A percentile compares a stretch with the other conserved stretches of the same genome.
Conservation (phyloP, 2,113 vertebrate species). For the Paramisgurnus dabryanus region DNA sequence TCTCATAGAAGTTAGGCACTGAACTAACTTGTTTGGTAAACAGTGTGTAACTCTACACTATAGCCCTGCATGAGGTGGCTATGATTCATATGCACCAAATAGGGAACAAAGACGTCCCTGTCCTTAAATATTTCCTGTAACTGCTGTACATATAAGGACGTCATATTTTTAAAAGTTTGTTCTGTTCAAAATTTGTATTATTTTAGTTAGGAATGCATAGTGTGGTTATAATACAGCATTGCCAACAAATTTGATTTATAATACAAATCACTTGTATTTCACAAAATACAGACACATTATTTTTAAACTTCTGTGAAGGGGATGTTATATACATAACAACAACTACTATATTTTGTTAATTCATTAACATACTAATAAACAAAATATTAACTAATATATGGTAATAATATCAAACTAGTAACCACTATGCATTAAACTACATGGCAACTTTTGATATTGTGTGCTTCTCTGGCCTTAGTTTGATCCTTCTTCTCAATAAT, state of each 20-base stretch:
- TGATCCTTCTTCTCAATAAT: not conserved
- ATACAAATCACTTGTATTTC: no score
- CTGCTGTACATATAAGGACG: not conserved
- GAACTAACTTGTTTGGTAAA: not conserved
- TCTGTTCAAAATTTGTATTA: no score
- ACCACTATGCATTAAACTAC: not conserved
- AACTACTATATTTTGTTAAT: not conserved
- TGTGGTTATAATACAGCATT: no score
- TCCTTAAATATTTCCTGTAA: not conserved
- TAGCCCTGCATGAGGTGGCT: not conserved
- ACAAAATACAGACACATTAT: no score
- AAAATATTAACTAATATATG: not conserved
- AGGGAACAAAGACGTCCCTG: no score
- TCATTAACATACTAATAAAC: not conserved
- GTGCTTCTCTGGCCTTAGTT: not conserved
- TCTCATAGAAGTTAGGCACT: no score
- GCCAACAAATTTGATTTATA: no score
- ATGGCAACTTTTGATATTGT: not conserved
- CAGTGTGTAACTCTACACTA: not conserved
- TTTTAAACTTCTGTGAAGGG: not conserved
- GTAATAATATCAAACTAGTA: not conserved
- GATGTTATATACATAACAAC: not conserved
- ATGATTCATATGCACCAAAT: slow-evolving; percentile 4
- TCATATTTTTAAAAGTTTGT: no score
- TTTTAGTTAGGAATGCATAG: not conserved